These are phyloP conservation scores for Aphelocoma californica DNA, from an alignment of 2,797 vertebrate genomes.

Conservation along the genomic window DNA sequence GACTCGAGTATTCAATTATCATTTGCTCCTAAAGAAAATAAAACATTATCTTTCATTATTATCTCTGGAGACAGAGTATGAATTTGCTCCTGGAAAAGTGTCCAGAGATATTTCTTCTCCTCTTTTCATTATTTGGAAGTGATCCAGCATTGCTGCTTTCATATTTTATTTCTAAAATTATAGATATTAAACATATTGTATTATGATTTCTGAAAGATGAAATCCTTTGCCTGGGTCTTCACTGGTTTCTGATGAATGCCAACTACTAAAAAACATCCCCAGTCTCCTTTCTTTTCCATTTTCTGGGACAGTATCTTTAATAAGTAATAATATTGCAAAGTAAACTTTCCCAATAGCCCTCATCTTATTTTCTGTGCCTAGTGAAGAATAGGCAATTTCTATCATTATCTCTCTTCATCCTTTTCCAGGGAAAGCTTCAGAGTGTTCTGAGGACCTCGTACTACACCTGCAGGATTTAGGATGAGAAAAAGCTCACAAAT, in stretches of 20 bases:
- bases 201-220: background rate
- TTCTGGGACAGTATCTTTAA: background rate
- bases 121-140: background rate
- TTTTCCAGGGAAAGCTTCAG: background rate
- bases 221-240: background rate
- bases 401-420: background rate
- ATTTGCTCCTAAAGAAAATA: background rate
- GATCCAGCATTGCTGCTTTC: background rate
- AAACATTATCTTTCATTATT: background rate
- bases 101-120: background rate
- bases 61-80: background rate
- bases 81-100: background rate
- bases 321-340: background rate
- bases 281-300: background rate
- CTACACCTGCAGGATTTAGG: background rate
- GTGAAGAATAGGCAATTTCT: background rate
- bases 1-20: background rate
- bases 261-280: background rate
- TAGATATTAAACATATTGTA: background rate
- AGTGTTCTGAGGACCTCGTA: background rate
- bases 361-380: background rate
- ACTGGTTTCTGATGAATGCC: background rate
- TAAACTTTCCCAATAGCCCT: background rate
- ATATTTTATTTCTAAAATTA: background rate
- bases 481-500: background rate